Evolutionary conservation across 2,888 invertebrate genomes (phyloP).

Genomic region (Hypolimnas misippus): DNA sequence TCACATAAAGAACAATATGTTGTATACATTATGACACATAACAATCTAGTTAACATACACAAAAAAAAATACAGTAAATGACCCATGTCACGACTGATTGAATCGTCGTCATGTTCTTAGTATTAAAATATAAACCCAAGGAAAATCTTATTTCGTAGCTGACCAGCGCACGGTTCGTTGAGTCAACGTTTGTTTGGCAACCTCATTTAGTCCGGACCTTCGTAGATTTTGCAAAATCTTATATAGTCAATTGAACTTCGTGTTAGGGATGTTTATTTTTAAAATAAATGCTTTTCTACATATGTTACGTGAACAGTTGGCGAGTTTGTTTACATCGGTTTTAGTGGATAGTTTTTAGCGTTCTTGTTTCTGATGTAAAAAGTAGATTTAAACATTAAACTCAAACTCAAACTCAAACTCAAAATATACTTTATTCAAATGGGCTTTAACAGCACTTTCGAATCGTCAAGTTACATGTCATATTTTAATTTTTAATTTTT

Average conservation of each 20-base stretch:
- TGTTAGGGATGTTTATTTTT: constrained; percentile 21
- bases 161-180: constrained; percentile 58
- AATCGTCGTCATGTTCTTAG: constrained; percentile 26
- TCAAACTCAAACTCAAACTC: too few species aligned
- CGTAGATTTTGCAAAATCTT: constrained; percentile 52
- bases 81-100: constrained; percentile 30
- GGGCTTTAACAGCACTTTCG: too few species aligned
- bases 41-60: neutral
- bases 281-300: constrained; percentile 14
- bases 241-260: constrained; percentile 47
- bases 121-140: constrained; percentile 31
- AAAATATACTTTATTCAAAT: too few species aligned
- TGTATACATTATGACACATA: neutral
- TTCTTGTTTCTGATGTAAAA: too few species aligned
- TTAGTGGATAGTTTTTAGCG: neutral
- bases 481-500: too few species aligned
- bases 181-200: constrained; percentile 60
- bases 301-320: neutral
- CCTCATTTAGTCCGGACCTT: constrained; percentile 48
- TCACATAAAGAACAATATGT: too few species aligned
- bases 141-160: constrained; percentile 37
- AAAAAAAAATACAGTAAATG: neutral
- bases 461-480: too few species aligned
- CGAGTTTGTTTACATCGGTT: neutral
- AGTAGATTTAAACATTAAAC: too few species aligned